Evolutionary conservation across 2,797 vertebrate species (phyloP).

Genomic region (Synanceia verrucosa): DNA sequence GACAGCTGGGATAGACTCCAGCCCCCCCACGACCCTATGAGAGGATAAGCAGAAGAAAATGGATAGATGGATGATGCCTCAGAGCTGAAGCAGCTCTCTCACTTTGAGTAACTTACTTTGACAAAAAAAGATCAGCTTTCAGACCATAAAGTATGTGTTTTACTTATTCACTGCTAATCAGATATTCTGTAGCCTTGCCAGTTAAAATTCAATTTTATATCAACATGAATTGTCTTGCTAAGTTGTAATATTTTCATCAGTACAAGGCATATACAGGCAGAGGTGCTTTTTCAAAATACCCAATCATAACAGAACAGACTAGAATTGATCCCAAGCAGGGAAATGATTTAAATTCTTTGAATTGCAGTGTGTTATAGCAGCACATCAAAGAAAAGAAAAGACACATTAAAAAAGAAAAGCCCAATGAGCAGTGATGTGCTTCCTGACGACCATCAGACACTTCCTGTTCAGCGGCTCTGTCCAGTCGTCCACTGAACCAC

Average conservation of each 20-base stretch:
- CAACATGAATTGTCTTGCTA: neutral
- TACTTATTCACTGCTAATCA: neutral
- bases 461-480: neutral
- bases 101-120: neutral
- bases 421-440: no score
- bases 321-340: no score
- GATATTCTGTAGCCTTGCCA: neutral
- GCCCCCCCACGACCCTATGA: no score
- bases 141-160: neutral
- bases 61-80: no score
- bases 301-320: neutral
- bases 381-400: neutral
- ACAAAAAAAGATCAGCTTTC: neutral
- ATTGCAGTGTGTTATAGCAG: neutral
- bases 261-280: neutral
- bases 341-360: no score
- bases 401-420: neutral
- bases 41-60: no score
- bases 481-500: neutral
- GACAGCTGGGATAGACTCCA: no score
- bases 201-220: neutral
- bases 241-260: neutral
- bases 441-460: neutral
- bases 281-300: neutral
- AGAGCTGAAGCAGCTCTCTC: no score